Conservation (phyloP, 2,888 invertebrate genomes). For the Idaea straminata region DNA sequence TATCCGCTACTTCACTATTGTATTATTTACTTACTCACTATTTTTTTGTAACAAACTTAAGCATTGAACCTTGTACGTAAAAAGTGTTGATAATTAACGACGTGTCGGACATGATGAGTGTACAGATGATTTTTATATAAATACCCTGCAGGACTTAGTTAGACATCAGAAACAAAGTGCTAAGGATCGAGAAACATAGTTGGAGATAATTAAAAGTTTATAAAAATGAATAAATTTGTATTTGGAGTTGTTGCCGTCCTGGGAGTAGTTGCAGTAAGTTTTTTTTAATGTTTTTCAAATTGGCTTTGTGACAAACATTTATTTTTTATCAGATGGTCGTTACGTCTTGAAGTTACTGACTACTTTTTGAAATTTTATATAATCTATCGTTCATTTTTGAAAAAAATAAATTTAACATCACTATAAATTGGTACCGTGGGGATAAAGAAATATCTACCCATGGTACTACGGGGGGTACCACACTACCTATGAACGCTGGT, state of each 20-base stretch:
- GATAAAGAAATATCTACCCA: too few species aligned
- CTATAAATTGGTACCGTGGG: too few species aligned
- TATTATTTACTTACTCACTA: background rate
- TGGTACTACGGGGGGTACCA: too few species aligned
- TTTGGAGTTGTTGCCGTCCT: constrained; percentile 18
- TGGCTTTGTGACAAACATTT: background rate
- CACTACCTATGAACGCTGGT: too few species aligned
- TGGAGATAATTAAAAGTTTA: background rate
- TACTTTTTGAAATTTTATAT: background rate
- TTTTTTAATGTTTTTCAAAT: background rate
- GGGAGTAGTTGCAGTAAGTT: constrained; percentile 20
- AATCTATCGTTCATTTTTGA: too few species aligned
- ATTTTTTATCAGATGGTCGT: background rate
- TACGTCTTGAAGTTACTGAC: background rate
- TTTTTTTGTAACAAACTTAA: background rate
- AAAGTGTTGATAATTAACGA: constrained; percentile 1
- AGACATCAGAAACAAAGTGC: constrained; percentile 3
- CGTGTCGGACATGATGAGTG: background rate
- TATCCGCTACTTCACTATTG: background rate
- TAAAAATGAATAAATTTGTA: constrained; percentile 5
- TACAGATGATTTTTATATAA: background rate
- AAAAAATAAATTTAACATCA: too few species aligned
- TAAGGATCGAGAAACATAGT: constrained; percentile 1
- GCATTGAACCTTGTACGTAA: background rate
- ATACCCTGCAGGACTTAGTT: constrained; percentile 7